These are phyloP conservation scores for Pseudochirops cupreus DNA, from an alignment of 2,797 vertebrate species.

Conservation along the genomic window DNA sequence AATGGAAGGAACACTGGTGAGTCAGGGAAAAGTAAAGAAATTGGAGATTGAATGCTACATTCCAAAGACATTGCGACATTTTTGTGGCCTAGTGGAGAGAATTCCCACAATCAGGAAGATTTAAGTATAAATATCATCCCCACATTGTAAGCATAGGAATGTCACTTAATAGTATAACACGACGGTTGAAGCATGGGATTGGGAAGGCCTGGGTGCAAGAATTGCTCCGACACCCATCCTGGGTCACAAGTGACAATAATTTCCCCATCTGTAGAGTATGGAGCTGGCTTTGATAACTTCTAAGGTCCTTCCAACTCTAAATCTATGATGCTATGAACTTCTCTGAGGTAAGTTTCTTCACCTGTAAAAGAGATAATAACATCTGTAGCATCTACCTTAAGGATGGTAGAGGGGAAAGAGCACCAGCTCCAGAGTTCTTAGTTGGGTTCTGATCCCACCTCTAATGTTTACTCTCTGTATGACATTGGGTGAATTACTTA, in stretches of 20 bases:
- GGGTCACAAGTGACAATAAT: not conserved
- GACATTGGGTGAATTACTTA: not conserved
- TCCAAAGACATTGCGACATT: not conserved
- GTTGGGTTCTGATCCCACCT: not conserved
- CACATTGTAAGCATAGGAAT: not conserved
- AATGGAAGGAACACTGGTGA: not conserved
- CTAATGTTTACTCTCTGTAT: not conserved
- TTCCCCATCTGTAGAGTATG: not conserved
- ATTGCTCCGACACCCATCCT: not conserved
- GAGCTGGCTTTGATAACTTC: not conserved
- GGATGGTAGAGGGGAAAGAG: not conserved
- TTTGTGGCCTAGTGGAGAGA: not conserved
- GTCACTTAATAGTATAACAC: not conserved
- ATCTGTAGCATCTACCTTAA: not conserved
- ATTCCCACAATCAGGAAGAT: not conserved
- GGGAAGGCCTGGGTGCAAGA: not conserved
- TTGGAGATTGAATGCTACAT: not conserved
- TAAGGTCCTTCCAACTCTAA: not conserved
- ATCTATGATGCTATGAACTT: not conserved
- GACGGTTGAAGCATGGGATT: not conserved
- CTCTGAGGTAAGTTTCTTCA: not conserved
- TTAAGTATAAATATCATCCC: not conserved
- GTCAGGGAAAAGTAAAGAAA: not conserved
- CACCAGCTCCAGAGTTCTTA: not conserved
- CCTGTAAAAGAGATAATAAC: constrained; percentile 21